phyloP scores from a whole-genome alignment of 2,888 invertebrate species.

The Leucophenga montana region DNA sequence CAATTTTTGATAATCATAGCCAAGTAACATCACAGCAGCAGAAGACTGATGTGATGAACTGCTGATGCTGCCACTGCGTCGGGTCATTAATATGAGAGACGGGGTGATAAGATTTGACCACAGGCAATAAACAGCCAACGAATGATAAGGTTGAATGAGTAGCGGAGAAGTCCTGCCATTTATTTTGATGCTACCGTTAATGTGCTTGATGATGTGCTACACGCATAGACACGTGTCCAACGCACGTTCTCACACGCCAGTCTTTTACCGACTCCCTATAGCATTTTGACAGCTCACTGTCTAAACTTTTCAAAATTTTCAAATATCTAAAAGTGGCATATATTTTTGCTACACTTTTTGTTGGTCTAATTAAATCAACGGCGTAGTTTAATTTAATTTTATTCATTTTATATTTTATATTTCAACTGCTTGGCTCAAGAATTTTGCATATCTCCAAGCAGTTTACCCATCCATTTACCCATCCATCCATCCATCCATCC shows the following conservation, averaged over 20 bases:
- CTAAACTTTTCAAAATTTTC: not conserved
- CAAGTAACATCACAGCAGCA: conserved; percentile 8
- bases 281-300: conserved; percentile 17
- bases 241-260: not conserved
- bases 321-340: too few species aligned
- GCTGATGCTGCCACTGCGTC: conserved; percentile 26
- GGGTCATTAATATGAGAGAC: conserved; percentile 54
- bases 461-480: too few species aligned
- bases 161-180: not conserved
- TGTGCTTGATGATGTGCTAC: not conserved
- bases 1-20: conserved; percentile 61
- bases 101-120: conserved; percentile 13
- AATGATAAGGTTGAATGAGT: too few species aligned
- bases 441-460: too few species aligned
- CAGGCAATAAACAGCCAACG: not conserved
- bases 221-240: conserved; percentile 13
- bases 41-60: conserved; percentile 44
- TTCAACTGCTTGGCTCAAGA: not conserved
- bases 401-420: conserved; percentile 3
- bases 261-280: not conserved
- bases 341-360: not conserved
- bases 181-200: not conserved
- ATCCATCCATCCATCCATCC: too few species aligned
- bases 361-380: conserved; percentile 15
- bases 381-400: conserved; percentile 14